Percentiles rank a stretch among this genome's conserved stretches.
Conservation (phyloP, 1,140 invertebrate species). For the Trichonephila inaurata region DNA sequence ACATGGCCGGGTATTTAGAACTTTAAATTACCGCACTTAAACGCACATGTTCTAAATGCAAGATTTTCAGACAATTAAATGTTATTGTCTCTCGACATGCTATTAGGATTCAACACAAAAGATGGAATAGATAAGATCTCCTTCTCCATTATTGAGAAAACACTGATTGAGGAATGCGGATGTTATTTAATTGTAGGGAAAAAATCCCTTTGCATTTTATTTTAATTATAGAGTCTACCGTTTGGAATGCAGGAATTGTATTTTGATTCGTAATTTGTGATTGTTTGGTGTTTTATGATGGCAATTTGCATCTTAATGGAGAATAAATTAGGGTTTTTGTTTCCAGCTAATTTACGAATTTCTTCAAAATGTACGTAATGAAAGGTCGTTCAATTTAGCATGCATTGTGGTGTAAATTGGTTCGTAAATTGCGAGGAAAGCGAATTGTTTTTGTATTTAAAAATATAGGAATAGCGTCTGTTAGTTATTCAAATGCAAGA, state of each 20-base stretch:
- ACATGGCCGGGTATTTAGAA: not conserved
- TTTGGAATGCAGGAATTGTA: not conserved
- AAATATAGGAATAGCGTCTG: too few relatives aligned
- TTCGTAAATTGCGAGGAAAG: too few relatives aligned
- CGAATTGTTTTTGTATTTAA: too few relatives aligned
- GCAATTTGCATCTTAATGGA: conserved; percentile 30
- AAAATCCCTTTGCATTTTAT: not conserved
- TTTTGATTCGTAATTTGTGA: conserved; percentile 5
- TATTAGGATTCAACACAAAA: not conserved
- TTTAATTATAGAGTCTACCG: not conserved
- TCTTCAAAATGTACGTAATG: not conserved
- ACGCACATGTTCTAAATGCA: not conserved
- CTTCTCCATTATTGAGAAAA: not conserved
- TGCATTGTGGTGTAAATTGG: too few relatives aligned
- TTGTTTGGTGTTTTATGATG: not conserved
- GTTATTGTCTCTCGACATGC: conserved; percentile 9
- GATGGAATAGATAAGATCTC: not conserved
- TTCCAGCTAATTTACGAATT: not conserved
- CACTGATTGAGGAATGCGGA: not conserved
- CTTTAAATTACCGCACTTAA: conserved; percentile 18
- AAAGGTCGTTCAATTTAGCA: too few relatives aligned
- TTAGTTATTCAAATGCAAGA: too few relatives aligned
- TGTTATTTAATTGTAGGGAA: not conserved
- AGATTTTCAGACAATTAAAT: conserved; percentile 19
- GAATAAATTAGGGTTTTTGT: not conserved